Evolutionary conservation across 2,797 vertebrate species (phyloP).

Genomic region (Dicrostonyx torquatus): DNA sequence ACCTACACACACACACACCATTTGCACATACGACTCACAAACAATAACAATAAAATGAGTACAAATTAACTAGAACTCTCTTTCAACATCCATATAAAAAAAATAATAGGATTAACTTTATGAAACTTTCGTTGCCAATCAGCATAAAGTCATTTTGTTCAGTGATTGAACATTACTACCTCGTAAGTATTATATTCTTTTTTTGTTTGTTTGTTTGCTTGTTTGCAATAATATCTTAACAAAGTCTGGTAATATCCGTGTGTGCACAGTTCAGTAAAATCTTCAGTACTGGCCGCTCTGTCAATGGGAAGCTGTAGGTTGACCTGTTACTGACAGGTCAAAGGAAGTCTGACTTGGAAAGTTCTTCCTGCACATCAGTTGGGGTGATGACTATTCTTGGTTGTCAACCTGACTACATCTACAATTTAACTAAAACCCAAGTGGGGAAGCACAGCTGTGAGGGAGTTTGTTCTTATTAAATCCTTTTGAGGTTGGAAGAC

Average conservation of each 20-base stretch:
- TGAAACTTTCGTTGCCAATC: not conserved
- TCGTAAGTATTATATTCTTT: not conserved
- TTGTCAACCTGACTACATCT: not conserved
- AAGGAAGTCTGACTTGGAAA: conserved; percentile 4
- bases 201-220: not conserved
- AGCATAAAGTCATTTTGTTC: not conserved
- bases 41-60: not conserved
- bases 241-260: not conserved
- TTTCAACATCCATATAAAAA: conserved; percentile 24
- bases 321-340: not conserved
- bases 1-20: no score
- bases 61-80: not conserved
- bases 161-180: not conserved
- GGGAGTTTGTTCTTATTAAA: not conserved
- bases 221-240: conserved; percentile 12
- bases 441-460: not conserved
- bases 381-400: not conserved
- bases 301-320: not conserved
- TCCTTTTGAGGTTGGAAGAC: not conserved
- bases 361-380: not conserved
- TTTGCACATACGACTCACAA: not conserved
- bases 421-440: not conserved
- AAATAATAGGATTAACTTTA: not conserved
- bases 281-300: conserved; percentile 11
- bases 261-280: not conserved